Conservation (phyloP, 2,797 vertebrate species). For the Serranus cabrilla region DNA sequence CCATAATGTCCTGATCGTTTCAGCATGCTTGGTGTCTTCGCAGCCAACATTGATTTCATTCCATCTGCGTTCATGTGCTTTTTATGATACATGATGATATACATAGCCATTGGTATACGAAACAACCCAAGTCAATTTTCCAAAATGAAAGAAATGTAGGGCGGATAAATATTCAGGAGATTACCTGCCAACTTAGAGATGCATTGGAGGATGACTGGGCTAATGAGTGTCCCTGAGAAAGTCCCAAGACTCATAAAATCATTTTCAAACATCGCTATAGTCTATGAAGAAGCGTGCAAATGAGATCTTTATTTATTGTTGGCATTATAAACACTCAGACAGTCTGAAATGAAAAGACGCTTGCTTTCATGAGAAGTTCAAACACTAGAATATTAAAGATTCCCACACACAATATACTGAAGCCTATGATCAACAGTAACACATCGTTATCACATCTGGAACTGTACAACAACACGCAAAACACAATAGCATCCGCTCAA, state of each 20-base stretch:
- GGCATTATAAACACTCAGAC: constrained; percentile 19
- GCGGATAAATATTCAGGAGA: constrained; percentile 41
- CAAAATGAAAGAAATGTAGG: constrained; percentile 18
- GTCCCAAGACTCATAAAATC: constrained; percentile 37
- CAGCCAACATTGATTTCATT: constrained; percentile 3
- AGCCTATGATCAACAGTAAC: constrained; percentile 3
- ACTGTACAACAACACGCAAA: constrained; percentile 2
- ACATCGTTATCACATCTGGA: constrained; percentile 15
- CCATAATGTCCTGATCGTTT: constrained; percentile 7
- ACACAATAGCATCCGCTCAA: neutral
- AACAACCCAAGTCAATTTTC: neutral
- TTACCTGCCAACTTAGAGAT: constrained; percentile 42
- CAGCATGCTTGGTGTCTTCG: constrained; percentile 1
- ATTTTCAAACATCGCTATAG: constrained; percentile 18
- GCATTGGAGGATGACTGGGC: constrained; percentile 43
- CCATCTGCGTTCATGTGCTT: neutral
- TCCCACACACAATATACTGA: neutral
- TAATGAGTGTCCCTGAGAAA: constrained; percentile 50
- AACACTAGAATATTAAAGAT: neutral
- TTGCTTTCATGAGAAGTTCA: constrained; percentile 7
- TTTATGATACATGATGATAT: neutral
- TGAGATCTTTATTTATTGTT: constrained; percentile 43
- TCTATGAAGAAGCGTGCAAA: constrained; percentile 38
- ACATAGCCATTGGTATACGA: neutral
- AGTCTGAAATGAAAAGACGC: constrained; percentile 9